Conservation (phyloP, 2,113 vertebrate species). For the Boulengeromyrus knoepffleri region DNA sequence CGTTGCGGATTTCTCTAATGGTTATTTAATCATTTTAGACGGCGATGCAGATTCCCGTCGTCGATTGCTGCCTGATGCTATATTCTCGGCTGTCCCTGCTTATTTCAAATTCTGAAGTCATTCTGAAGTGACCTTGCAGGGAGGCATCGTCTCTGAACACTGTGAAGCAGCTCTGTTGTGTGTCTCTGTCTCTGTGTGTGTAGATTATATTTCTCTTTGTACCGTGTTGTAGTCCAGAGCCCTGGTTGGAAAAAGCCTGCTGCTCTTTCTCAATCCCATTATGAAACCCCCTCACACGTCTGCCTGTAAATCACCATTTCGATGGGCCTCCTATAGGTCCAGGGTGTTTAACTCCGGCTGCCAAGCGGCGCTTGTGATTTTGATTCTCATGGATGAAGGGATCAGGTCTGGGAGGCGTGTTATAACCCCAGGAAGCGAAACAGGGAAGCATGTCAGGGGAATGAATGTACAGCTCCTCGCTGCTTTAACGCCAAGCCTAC, state of each 20-base stretch:
- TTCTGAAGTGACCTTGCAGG: neutral
- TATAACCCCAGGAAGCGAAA: slow-evolving; percentile 17
- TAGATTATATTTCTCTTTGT: neutral
- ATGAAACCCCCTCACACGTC: neutral
- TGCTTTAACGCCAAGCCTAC: neutral
- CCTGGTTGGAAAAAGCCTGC: neutral
- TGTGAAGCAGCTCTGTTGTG: neutral
- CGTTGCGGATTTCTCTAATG: neutral
- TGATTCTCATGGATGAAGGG: slow-evolving; percentile 6
- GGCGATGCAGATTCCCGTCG: neutral
- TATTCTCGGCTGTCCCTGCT: slow-evolving; percentile 8
- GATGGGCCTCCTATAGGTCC: slow-evolving; percentile 12
- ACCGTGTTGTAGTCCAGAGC: neutral
- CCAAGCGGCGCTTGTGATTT: neutral
- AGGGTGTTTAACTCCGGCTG: neutral
- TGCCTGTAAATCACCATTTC: slow-evolving; percentile 29
- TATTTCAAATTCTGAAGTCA: slow-evolving; percentile 5
- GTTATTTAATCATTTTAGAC: neutral
- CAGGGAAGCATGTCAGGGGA: neutral
- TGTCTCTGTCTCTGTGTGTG: neutral
- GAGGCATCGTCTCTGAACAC: neutral
- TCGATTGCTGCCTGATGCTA: slow-evolving; percentile 3
- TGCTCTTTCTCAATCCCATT: neutral
- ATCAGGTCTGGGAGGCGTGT: slow-evolving; percentile 5
- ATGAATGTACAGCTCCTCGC: neutral